A percentile compares a stretch with the other conserved stretches of the same genome.
Conservation (phyloP, 2,888 invertebrate species). For the Mycalesis mineus region DNA sequence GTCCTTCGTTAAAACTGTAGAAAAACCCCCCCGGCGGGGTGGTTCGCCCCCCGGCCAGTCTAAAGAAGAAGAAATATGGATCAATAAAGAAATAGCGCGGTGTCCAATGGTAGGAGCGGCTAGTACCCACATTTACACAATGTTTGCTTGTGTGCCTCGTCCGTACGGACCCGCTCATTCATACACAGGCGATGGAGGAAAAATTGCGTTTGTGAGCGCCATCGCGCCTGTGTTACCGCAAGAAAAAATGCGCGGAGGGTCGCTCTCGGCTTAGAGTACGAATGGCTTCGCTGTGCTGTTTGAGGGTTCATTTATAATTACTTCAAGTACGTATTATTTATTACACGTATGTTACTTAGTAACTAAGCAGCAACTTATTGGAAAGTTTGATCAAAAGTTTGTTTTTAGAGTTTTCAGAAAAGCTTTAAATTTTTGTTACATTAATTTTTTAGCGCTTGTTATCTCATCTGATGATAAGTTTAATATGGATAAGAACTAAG, state of each 20-base stretch:
- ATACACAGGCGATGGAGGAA: constrained; percentile 38
- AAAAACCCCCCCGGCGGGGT: constrained; percentile 63
- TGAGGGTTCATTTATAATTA: constrained; percentile 8
- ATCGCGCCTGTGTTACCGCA: constrained; percentile 35
- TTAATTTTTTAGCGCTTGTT: no score
- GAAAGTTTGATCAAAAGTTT: background rate
- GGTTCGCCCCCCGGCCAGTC: constrained; percentile 50
- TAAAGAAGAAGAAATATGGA: constrained; percentile 79
- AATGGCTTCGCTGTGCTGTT: constrained; percentile 16
- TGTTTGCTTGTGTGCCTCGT: constrained; percentile 33
- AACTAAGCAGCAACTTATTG: no score
- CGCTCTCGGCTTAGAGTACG: constrained; percentile 14
- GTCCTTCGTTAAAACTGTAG: constrained; percentile 77
- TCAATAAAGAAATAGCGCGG: constrained; percentile 78
- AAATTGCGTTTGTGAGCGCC: constrained; percentile 38
- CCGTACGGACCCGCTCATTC: constrained; percentile 38
- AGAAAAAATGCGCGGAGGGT: constrained; percentile 36
- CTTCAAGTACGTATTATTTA: background rate
- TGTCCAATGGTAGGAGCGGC: constrained; percentile 75
- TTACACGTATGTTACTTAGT: background rate
- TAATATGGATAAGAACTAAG: no score
- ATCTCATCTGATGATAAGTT: no score
- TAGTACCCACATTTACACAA: constrained; percentile 58
- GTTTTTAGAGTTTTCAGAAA: no score
- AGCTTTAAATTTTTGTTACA: background rate